phyloP scores from a whole-genome alignment of 1,140 invertebrate genomes.

The Trissolcus basalis region DNA sequence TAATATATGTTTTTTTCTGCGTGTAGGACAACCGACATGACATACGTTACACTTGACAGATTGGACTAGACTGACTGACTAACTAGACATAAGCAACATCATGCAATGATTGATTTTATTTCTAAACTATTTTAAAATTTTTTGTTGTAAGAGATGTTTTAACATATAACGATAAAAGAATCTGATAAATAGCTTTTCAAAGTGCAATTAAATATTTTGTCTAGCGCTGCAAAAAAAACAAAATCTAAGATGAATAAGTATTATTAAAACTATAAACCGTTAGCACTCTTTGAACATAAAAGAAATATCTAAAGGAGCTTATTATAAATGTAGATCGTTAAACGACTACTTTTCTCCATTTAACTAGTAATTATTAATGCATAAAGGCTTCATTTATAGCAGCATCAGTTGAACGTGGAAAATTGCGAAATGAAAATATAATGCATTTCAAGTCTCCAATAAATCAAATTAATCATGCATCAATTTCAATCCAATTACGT shows the following conservation, averaged over 20 bases:
- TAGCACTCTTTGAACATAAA: constrained; percentile 24
- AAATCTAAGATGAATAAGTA: constrained; percentile 9
- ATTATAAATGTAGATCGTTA: constrained; percentile 27
- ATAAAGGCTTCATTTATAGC: constrained; percentile 30
- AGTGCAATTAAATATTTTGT: background rate
- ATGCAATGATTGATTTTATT: too few relatives aligned
- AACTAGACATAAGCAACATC: too few relatives aligned
- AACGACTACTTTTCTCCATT: constrained; percentile 17
- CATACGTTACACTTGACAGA: too few relatives aligned
- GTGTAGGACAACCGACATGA: too few relatives aligned
- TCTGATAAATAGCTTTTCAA: too few relatives aligned
- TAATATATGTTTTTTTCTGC: too few relatives aligned
- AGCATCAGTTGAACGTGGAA: constrained; percentile 20
- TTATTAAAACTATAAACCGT: constrained; percentile 29
- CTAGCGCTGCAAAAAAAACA: background rate
- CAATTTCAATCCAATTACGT: too few relatives aligned
- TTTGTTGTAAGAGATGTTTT: too few relatives aligned
- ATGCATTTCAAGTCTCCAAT: constrained; percentile 21
- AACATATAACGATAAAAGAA: too few relatives aligned
- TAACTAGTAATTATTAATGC: constrained; percentile 29
- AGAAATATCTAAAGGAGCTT: constrained; percentile 14
- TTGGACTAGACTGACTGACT: too few relatives aligned
- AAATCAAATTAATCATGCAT: constrained; percentile 9
- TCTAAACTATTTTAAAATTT: too few relatives aligned
- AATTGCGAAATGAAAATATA: constrained; percentile 11